Evolutionary conservation across 2,888 invertebrate species (phyloP).

Genomic region (Autographa gamma): DNA sequence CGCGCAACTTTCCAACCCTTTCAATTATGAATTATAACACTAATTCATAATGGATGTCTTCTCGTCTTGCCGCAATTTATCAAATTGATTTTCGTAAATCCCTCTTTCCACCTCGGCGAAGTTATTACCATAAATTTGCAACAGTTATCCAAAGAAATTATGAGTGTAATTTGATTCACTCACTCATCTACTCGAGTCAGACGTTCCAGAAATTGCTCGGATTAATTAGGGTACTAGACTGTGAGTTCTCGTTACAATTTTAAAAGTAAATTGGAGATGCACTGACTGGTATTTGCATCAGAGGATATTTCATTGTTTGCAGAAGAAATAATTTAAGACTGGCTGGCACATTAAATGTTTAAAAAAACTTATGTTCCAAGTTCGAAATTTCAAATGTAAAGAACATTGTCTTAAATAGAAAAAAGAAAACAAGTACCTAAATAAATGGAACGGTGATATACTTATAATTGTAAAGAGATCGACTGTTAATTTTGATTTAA

Average conservation of each 20-base stretch:
- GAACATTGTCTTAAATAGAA: too few species aligned
- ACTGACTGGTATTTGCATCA: slow-evolving; percentile 10
- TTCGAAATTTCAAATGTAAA: too few species aligned
- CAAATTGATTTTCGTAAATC: slow-evolving; percentile 85
- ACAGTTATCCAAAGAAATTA: slow-evolving; percentile 83
- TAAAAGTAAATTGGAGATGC: slow-evolving; percentile 13
- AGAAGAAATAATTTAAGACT: neutral
- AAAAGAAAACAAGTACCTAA: too few species aligned
- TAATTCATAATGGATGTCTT: slow-evolving; percentile 86
- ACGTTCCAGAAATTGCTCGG: slow-evolving; percentile 52
- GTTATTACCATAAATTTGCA: slow-evolving; percentile 84
- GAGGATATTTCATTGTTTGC: slow-evolving; percentile 2
- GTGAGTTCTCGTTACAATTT: slow-evolving; percentile 14
- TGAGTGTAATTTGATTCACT: slow-evolving; percentile 81
- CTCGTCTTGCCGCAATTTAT: slow-evolving; percentile 83
- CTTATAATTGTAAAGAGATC: too few species aligned
- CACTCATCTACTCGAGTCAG: slow-evolving; percentile 62
- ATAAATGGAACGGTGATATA: too few species aligned
- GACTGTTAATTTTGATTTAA: too few species aligned
- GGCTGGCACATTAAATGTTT: too few species aligned
- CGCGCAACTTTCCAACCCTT: slow-evolving; percentile 82
- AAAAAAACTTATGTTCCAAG: too few species aligned
- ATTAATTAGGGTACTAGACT: slow-evolving; percentile 64
- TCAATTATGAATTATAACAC: slow-evolving; percentile 87
- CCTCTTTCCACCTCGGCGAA: slow-evolving; percentile 71